Evolutionary conservation across 2,888 invertebrate species (phyloP).

Genomic region (Callosobruchus maculatus): DNA sequence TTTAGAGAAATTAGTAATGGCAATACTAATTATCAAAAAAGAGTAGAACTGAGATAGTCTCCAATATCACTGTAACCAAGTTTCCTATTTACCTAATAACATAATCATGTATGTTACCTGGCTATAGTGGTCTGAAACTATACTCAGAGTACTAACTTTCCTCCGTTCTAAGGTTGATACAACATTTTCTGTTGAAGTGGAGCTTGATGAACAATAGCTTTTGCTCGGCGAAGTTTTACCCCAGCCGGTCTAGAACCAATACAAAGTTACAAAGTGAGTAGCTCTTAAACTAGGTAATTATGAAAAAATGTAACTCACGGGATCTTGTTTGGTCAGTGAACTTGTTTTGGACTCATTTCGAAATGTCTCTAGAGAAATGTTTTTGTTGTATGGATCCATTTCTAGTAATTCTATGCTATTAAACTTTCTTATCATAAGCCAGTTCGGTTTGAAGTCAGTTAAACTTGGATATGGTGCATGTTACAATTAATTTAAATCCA

Average conservation of each 20-base stretch:
- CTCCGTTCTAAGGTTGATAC: slow-evolving; percentile 56
- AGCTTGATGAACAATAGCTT: slow-evolving; percentile 61
- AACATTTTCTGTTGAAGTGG: slow-evolving; percentile 62
- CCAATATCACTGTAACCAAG: no score
- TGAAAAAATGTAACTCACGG: slow-evolving; percentile 56
- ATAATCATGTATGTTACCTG: no score
- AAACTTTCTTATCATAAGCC: slow-evolving; percentile 55
- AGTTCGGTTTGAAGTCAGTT: neutral
- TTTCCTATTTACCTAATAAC: no score
- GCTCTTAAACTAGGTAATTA: neutral
- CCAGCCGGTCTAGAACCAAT: slow-evolving; percentile 58
- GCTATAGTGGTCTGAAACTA: neutral
- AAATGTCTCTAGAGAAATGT: slow-evolving; percentile 73
- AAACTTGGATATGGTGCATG: no score
- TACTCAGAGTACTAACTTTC: slow-evolving; percentile 28
- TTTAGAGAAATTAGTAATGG: no score
- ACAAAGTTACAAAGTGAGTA: neutral
- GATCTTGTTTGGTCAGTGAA: slow-evolving; percentile 79
- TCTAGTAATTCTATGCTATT: slow-evolving; percentile 63
- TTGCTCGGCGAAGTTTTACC: slow-evolving; percentile 61
- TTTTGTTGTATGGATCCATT: slow-evolving; percentile 66
- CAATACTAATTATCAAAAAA: no score
- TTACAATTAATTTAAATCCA: no score
- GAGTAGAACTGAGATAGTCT: no score
- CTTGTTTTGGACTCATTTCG: slow-evolving; percentile 83